Base-by-base conservation (phyloP, 1,140 invertebrate genomes). In the Portunus trituberculatus region DNA sequence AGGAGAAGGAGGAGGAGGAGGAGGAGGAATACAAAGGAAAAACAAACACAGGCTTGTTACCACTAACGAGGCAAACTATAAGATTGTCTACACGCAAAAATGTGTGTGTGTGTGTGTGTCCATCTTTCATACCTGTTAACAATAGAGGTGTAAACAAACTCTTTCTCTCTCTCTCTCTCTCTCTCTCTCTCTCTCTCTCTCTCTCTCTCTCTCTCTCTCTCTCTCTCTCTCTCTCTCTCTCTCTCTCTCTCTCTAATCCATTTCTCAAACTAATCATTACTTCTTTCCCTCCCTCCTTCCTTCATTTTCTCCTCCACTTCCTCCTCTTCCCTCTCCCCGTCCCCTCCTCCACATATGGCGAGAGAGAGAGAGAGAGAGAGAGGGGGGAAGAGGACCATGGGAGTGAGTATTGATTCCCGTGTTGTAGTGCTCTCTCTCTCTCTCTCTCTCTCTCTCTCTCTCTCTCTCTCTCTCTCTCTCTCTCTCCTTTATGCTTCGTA, bases 391-490 rank as follows among this genome's bases (percentile, higher is more conserved):
- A 59, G 52, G 67, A 2, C 52, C 52, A 32, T 45, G 28, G 29
- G 20, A 32, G 39, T 28, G 16, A 32, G 39, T 67, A 32, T 83
- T 31, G 28, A 6, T 83, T 14, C 29, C 67, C 91, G 14, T 59
- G 29, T 46, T 82, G 14, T 39, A 52, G 48, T 92, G 7, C 76
- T 86, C 83, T 83, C 91, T 93, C 76, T 87, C 84, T 88, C 83
- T 88, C 92, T 93, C 83, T 86, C 92, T 93, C 92, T 86, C 45
- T 83, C 91, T 93, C 76, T 87, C 84, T 88, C 83, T 88, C 92
- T 88, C 84, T 93, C 92, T 88, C 84, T 86, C 83, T 93, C 92
- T 93, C 48, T 88, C 39, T 31, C 83, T 83, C 91, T 83, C 91
- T 92, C 76, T 91, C 91, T 92, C 32, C 6, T 28, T 83, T 4